A percentile compares a stretch with the other conserved stretches of the same genome.
These are phyloP conservation scores for Anoplopoma fimbria DNA, from an alignment of 2,113 vertebrate species.

Conservation along the genomic window DNA sequence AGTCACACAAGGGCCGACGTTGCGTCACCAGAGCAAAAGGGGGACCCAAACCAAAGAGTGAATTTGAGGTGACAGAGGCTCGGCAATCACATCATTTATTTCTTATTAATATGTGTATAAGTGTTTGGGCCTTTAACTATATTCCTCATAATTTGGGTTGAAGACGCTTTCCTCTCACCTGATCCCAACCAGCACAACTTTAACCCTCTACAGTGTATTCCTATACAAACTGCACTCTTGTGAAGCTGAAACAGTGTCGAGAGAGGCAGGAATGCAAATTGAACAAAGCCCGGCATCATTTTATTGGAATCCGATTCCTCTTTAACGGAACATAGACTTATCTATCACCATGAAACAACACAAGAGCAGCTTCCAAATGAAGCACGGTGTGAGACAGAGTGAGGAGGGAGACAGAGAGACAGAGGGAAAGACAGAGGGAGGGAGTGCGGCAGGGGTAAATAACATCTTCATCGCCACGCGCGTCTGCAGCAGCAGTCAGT, in stretches of 20 bases:
- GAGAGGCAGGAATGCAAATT: constrained; percentile 63
- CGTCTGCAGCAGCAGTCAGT: constrained; percentile 73
- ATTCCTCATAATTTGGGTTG: constrained; percentile 30
- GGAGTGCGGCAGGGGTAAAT: constrained; percentile 64
- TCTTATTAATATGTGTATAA: not conserved
- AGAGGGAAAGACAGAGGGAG: constrained; percentile 3
- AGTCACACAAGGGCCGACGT: constrained; percentile 83
- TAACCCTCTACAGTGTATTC: constrained; percentile 27
- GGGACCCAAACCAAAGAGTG: constrained; percentile 71
- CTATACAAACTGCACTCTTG: constrained; percentile 39
- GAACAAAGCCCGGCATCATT: constrained; percentile 77
- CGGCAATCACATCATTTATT: not conserved
- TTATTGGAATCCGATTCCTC: constrained; percentile 82
- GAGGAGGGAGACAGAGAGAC: constrained; percentile 18
- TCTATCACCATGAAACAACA: constrained; percentile 73
- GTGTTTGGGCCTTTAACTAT: not conserved
- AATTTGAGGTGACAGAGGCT: constrained; percentile 58
- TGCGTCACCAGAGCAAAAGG: constrained; percentile 76
- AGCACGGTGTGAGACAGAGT: constrained; percentile 36
- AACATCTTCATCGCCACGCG: constrained; percentile 75
- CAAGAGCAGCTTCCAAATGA: constrained; percentile 75
- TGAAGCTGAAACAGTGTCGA: constrained; percentile 56
- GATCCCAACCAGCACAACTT: constrained; percentile 22
- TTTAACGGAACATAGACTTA: constrained; percentile 82
- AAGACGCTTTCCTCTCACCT: constrained; percentile 32